phyloP scores from a whole-genome alignment of 2,113 vertebrate species.

The Ptilonorhynchus violaceus region DNA sequence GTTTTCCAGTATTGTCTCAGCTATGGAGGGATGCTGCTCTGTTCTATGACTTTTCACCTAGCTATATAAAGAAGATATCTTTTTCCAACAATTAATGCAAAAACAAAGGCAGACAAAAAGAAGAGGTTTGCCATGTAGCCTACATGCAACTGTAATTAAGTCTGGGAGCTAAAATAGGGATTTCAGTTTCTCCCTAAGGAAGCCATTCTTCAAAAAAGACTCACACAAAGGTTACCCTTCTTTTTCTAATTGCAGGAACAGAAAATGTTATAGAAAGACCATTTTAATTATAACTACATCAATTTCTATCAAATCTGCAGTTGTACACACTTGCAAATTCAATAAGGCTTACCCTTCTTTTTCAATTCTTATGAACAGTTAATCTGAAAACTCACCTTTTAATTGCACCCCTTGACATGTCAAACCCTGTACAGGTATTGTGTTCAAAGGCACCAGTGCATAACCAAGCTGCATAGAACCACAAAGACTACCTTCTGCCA shows the following conservation, averaged over 20 bases:
- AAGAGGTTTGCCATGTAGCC: background rate
- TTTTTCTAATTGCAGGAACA: slow-evolving; percentile 34
- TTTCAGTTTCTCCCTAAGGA: background rate
- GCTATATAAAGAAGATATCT: background rate
- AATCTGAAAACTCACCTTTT: slow-evolving; percentile 49
- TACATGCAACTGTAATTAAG: slow-evolving; percentile 11
- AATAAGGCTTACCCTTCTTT: slow-evolving; percentile 22
- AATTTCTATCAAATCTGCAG: slow-evolving; percentile 32
- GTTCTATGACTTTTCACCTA: background rate
- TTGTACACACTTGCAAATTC: slow-evolving; percentile 27
- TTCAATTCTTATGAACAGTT: slow-evolving; percentile 20
- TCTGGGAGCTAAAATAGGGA: slow-evolving; percentile 4
- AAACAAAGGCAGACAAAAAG: background rate
- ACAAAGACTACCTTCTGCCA: background rate
- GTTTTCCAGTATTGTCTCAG: background rate
- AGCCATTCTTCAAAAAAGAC: slow-evolving; percentile 10
- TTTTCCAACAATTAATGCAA: background rate
- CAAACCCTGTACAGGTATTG: background rate
- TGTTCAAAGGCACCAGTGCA: slow-evolving; percentile 1
- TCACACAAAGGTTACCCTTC: background rate
- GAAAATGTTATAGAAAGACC: slow-evolving; percentile 9
- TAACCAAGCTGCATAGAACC: background rate
- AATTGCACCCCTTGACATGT: slow-evolving; percentile 31
- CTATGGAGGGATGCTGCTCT: background rate
- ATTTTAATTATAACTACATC: slow-evolving; percentile 58